Percentiles rank a stretch among this genome's conserved stretches.
phyloP scores from a whole-genome alignment of 1,140 invertebrate genomes.

The Procambarus virginalis region DNA sequence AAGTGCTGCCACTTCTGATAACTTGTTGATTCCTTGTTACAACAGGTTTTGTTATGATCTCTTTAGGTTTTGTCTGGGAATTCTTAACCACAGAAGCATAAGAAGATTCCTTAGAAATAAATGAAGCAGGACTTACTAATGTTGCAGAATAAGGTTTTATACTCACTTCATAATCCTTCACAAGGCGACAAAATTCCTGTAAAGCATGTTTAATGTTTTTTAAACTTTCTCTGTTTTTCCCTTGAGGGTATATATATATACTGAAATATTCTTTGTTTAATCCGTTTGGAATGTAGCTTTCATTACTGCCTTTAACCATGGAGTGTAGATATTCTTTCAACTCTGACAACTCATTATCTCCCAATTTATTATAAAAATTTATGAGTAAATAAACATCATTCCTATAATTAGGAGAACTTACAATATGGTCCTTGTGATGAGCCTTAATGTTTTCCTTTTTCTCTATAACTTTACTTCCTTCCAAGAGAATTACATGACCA shows the following conservation, averaged over 20 bases:
- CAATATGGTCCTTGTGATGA: background rate
- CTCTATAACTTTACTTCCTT: background rate
- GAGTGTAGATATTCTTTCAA: background rate
- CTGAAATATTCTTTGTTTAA: background rate
- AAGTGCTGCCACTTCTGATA: background rate
- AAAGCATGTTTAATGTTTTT: background rate
- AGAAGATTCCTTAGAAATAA: background rate
- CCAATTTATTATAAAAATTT: background rate
- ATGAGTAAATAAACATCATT: slow-evolving; percentile 2
- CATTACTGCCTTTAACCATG: background rate
- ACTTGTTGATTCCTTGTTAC: background rate
- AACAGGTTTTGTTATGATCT: no score
- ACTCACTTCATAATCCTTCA: background rate
- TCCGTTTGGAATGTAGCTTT: background rate
- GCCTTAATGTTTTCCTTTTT: background rate
- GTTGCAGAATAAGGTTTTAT: background rate
- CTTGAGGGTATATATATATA: background rate
- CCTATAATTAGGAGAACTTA: background rate
- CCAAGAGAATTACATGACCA: background rate
- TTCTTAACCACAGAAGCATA: background rate
- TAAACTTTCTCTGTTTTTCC: background rate
- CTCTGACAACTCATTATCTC: background rate
- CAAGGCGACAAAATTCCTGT: background rate
- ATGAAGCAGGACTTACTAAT: background rate
- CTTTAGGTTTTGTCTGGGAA: background rate